Conservation (phyloP, 2,113 vertebrate species). For the Aplodontia rufa region DNA sequence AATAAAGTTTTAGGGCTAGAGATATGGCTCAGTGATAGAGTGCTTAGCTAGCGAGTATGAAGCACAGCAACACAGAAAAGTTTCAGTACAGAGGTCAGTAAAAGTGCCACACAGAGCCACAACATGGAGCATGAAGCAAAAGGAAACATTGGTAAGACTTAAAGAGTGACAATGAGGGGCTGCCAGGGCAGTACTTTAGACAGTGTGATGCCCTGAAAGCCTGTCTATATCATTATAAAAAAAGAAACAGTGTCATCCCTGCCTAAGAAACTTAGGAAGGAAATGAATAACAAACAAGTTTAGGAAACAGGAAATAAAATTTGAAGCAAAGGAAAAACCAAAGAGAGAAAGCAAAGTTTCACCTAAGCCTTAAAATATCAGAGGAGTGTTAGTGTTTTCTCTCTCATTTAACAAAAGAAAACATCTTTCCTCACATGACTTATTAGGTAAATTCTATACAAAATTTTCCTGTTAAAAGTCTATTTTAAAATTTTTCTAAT, state of each 20-base stretch:
- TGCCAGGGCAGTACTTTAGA: constrained; percentile 36
- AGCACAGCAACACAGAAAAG: background rate
- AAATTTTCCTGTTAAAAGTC: background rate
- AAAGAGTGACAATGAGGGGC: background rate
- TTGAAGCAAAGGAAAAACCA: background rate
- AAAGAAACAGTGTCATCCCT: background rate
- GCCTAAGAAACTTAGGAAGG: constrained; percentile 8
- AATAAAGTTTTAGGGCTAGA: background rate
- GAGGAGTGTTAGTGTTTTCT: background rate
- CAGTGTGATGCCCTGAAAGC: background rate
- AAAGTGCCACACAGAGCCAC: background rate
- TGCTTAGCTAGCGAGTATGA: too few species aligned
- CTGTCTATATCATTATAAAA: background rate
- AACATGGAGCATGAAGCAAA: constrained; percentile 1
- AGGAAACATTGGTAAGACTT: constrained; percentile 14
- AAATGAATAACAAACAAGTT: constrained; percentile 31
- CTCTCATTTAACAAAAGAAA: background rate
- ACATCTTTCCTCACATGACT: constrained; percentile 10
- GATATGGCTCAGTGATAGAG: too few species aligned
- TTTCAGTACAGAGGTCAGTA: background rate
- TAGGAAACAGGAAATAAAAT: constrained; percentile 38
- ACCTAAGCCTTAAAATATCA: constrained; percentile 40
- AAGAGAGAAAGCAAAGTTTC: background rate
- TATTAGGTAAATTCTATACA: constrained; percentile 30
- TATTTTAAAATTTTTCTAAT: constrained; percentile 12